Conservation (phyloP, 2,888 invertebrate genomes). For the Syrista parreyssii region DNA sequence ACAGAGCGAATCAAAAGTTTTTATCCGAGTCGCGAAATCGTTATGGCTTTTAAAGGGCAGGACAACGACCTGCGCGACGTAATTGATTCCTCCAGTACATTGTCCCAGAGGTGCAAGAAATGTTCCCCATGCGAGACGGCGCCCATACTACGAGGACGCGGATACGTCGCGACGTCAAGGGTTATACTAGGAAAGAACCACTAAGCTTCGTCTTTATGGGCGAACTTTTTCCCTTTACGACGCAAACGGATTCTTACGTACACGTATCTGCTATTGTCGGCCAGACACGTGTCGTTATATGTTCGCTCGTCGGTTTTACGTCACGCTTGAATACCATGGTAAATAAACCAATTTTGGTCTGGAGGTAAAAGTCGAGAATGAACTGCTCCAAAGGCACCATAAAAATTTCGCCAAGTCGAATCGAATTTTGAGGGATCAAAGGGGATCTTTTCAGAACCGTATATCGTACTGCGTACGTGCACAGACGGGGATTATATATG, state of each 20-base stretch:
- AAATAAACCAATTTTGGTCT: background rate
- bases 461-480: background rate
- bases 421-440: background rate
- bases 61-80: slow-evolving; percentile 3
- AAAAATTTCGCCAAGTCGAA: background rate
- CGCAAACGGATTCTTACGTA: slow-evolving; percentile 7
- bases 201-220: slow-evolving; percentile 2
- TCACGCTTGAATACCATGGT: background rate
- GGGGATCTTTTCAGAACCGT: background rate
- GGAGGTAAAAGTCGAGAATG: background rate
- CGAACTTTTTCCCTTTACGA: slow-evolving; percentile 6
- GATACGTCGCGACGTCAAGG: background rate
- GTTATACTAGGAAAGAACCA: background rate
- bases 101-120: slow-evolving; percentile 3
- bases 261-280: background rate
- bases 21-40: background rate
- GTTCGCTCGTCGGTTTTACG: background rate
- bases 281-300: background rate
- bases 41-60: background rate
- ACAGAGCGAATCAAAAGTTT: background rate
- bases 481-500: background rate
- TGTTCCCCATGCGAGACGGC: background rate
- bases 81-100: slow-evolving; percentile 13
- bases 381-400: background rate
- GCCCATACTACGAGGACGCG: slow-evolving; percentile 13